These are phyloP conservation scores for Indri indri DNA, from an alignment of 2,113 vertebrate species.

Conservation along the genomic window DNA sequence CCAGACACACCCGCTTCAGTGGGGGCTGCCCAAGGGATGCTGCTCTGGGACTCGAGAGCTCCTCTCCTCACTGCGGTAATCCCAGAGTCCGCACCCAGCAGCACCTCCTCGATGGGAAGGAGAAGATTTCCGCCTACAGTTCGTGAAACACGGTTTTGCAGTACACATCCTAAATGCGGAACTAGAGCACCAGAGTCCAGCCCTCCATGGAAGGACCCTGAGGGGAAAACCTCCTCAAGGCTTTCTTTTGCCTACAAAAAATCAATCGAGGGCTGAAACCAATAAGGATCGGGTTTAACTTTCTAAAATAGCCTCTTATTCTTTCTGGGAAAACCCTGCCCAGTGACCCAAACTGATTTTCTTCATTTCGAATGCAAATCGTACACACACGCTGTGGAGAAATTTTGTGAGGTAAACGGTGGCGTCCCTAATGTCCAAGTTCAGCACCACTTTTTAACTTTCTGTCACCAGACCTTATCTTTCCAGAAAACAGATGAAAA, in stretches of 20 bases:
- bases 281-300: neutral
- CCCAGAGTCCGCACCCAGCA: rapidly evolving
- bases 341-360: neutral
- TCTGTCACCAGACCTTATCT: constrained; percentile 69
- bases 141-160: constrained; percentile 13
- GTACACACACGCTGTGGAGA: neutral
- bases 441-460: constrained; percentile 69
- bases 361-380: constrained; percentile 38
- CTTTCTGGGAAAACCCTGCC: neutral
- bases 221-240: neutral
- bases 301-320: neutral
- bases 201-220: rapidly evolving
- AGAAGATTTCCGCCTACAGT: constrained; percentile 66
- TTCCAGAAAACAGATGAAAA: constrained; percentile 80
- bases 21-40: neutral
- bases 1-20: rapidly evolving
- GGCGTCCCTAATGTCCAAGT: constrained; percentile 20
- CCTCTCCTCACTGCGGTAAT: neutral
- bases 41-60: neutral
- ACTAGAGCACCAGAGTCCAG: neutral
- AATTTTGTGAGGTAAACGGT: constrained; percentile 2
- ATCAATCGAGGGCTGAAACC: constrained; percentile 8
- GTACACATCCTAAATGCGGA: neutral
- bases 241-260: neutral
- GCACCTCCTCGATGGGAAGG: neutral